Evolutionary conservation across 2,888 invertebrate genomes (phyloP), one percentile per base, ranked within the genome.

Genomic region (Spisula solida): DNA sequence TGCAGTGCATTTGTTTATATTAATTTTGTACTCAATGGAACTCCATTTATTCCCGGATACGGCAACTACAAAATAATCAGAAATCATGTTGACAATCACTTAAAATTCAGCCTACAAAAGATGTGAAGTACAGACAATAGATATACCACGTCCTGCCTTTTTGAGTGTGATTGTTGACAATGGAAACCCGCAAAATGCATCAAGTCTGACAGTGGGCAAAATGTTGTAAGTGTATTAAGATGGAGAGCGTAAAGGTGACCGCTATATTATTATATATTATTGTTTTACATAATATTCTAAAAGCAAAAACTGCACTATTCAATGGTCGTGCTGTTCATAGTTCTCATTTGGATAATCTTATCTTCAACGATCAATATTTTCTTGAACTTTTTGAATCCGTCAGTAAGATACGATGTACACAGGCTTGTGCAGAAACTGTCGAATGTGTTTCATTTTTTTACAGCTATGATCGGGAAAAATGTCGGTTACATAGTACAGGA

Each of bases 331-430:
- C 60, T 25, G 5, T 25, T 25, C n/a, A 25, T 12, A 66, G 25
- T 66, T 66, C 60, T 8, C 60, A 10, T 75, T 34, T 75, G 75
- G 75, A 75, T 34, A 34, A 75, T 75, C 34, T 31, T 16, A 31
- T 75, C 31, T 75, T 75, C 25, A 34, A 75, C 31, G 75, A 75
- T 75, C 75, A 75, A 34, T 75, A 75, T 75, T 75, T 34, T 16
- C 75, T 75, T 4, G 0, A 34, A 75, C 14, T 18, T 18, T 5
- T 75, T 34, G 75, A 75, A 18, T 1, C 29, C 0, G 31, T 34
- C 10, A 12, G 18, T 18, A 75, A 31, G 75, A 75, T 75, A 34
- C n/a, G 16, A 31, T 75, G 75, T 25, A 16, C 31, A 34, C 29
- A 34, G 31, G 31, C 2, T 75, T 75, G 75, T 25, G 29, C 75